Evolutionary conservation across 1,140 invertebrate species (phyloP), one percentile per base, ranked within the genome.

Genomic region (Drosophila seguyi): DNA sequence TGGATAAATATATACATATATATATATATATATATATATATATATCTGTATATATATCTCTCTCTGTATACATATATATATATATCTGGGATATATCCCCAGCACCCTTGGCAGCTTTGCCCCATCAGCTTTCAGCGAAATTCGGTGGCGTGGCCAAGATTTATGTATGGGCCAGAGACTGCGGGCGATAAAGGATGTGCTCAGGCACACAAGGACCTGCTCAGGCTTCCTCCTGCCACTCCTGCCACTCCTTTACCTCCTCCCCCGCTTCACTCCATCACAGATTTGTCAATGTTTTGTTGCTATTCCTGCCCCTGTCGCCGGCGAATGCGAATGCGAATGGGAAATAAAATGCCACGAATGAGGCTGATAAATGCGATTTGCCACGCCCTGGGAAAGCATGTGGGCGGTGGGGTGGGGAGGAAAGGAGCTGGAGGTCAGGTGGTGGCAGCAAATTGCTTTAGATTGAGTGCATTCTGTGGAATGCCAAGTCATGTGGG

Each of bases 331-430:
- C 68, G 48, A 57, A 63, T 67, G 53, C 67, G 48, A 63, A 68
- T 65, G 65, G 68, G 65, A 83, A 84, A 81, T 81, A 84, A 85
- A 84, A 80, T 68, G 81, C 81, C 76, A 84, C 44, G 66, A 73
- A 77, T 81, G 81, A 84, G 77, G 82, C 81, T 85, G 81, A 85
- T 85, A 85, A 85, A 85, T 85, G 81, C 81, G 82, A 81, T 86
- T 81, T 81, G 82, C 72, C 81, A 84, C 81, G 81, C 81, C 81
- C 44, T 13, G 16, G 7, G 6, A 7, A 14, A 25, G 44, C 20
- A 16, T 25, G 44, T 44, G 41, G 27, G 25, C 25, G 25, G 25
- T 25, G 27, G 27, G 6, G 20, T 6, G 5, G 44, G 42, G 7
- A 14, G 44, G 16, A 45, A 47, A 6, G 47, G n/a, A 50, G 27